Percentiles rank a stretch among this genome's conserved stretches.
Conservation (phyloP, 2,888 invertebrate species). For the Drosophila hamatofila region DNA sequence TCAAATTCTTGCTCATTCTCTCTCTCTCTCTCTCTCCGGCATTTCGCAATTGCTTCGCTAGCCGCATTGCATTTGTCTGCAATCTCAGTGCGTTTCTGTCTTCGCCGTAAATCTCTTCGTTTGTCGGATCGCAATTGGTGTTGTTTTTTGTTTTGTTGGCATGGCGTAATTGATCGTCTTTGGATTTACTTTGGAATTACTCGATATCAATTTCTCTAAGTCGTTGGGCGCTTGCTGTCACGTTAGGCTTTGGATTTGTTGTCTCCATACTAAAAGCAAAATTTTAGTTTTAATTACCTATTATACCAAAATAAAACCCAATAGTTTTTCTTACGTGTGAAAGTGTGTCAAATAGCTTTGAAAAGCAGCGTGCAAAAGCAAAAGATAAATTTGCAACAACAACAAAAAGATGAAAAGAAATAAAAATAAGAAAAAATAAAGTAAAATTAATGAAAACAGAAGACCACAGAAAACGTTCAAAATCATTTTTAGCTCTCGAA, state of each 20-base stretch:
- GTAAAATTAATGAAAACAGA: constrained; percentile 1
- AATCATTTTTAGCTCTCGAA: background rate
- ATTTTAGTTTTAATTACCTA: constrained; percentile 23
- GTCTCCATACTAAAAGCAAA: constrained; percentile 28
- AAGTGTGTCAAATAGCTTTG: constrained; percentile 16
- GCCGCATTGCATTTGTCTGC: constrained; percentile 12
- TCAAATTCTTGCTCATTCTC: background rate
- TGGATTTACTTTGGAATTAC: background rate
- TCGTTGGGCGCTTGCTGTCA: constrained; percentile 3
- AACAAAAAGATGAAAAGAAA: background rate
- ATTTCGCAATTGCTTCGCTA: background rate
- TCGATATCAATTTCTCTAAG: constrained; percentile 6
- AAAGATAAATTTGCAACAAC: background rate
- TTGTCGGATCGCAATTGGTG: constrained; percentile 20
- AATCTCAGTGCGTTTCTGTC: constrained; percentile 41
- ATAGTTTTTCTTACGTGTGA: constrained; percentile 6
- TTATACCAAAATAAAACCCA: background rate
- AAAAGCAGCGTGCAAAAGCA: constrained; percentile 3
- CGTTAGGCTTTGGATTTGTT: constrained; percentile 18
- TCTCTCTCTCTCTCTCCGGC: background rate
- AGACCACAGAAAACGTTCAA: background rate
- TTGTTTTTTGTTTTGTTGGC: background rate
- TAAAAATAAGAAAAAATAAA: background rate
- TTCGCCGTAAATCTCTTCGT: constrained; percentile 12
- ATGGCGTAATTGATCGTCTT: constrained; percentile 2